Base-by-base conservation (phyloP, 2,113 vertebrate genomes). In the Notiomystis cincta region DNA sequence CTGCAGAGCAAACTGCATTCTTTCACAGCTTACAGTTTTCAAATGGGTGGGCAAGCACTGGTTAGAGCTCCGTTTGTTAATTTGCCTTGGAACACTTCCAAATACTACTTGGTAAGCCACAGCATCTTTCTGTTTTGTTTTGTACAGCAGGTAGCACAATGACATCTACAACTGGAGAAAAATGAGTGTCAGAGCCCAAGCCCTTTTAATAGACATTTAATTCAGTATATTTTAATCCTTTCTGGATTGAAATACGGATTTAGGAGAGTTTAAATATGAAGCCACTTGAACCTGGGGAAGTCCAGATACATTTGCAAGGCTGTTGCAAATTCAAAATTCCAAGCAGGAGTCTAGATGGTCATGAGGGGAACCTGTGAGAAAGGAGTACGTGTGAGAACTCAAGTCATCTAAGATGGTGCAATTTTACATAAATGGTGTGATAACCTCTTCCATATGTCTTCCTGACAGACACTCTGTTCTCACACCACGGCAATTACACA, bases 61-160 rank as follows among this genome's bases (percentile, higher is more conserved):
- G 70, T 96, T 93, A 91, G 93, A 91, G 78, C 31, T 53, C 87
- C 53, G 84, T 58, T 91, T 73, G 57, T 87, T 93, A 82, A 82
- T 89, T 69, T 90, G 89, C 82, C 78, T 90, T 94, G 91, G 89
- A 95, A 54, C 9, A 14, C 73, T 95, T 94, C 89, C 93, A 95
- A 84, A 82, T 42, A 79, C 77, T 85, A 73, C 65, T 82, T 35
- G 58, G 84, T 95, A 95, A 93, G 50, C 54, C 81, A 91, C 45
- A 80, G 78, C 50, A 69, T 58, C 82, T 44, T 85, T 79, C 73
- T 93, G 87, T 38, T 92, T 84, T 87, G 70, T 87, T 93, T 88
- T 54, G 21, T 94, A 57, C 70, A 93, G 87, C 82, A 91, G 84
- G 54, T 76, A 91, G 58, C 53, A 61, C 54, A 38, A 62, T 18